phyloP scores from a whole-genome alignment of 2,888 invertebrate species.

The Aleiodes leptofemur region DNA sequence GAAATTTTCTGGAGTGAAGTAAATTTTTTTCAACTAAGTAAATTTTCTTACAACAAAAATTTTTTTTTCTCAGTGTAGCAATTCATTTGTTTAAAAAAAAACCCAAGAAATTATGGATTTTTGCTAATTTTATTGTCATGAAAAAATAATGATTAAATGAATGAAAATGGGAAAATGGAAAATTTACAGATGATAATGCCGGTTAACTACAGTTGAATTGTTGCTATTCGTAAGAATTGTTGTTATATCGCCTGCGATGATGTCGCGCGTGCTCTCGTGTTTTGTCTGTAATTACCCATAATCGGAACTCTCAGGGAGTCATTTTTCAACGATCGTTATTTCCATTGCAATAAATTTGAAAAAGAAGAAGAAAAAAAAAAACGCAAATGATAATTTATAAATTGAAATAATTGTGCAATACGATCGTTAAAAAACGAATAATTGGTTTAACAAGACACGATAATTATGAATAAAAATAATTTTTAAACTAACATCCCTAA shows the following conservation, averaged over 20 bases:
- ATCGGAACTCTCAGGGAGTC: conserved; percentile 34
- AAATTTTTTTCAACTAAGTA: too few relatives aligned
- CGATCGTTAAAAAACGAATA: conserved; percentile 57
- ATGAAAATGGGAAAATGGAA: conserved; percentile 22
- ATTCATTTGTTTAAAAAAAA: too few relatives aligned
- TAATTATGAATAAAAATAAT: conserved; percentile 47
- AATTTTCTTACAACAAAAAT: too few relatives aligned
- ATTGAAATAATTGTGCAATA: conserved; percentile 48
- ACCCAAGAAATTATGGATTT: too few relatives aligned
- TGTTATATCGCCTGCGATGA: conserved; percentile 72
- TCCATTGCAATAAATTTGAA: conserved; percentile 26
- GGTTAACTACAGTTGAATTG: conserved; percentile 69
- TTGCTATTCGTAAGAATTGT: conserved; percentile 74
- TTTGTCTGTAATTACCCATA: conserved; percentile 15
- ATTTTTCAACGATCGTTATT: conserved; percentile 51
- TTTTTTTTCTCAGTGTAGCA: too few relatives aligned
- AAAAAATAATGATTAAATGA: conserved; percentile 1
- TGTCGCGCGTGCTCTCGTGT: conserved; percentile 57
- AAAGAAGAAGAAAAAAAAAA: neutral
- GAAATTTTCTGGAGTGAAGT: too few relatives aligned
- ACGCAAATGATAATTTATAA: conserved; percentile 6
- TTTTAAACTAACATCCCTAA: neutral
- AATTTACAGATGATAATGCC: conserved; percentile 60
- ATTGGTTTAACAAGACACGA: conserved; percentile 41
- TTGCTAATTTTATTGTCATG: neutral